Base-by-base conservation (phyloP, 1,140 invertebrate genomes). In the Meloidogyne floridensis region DNA sequence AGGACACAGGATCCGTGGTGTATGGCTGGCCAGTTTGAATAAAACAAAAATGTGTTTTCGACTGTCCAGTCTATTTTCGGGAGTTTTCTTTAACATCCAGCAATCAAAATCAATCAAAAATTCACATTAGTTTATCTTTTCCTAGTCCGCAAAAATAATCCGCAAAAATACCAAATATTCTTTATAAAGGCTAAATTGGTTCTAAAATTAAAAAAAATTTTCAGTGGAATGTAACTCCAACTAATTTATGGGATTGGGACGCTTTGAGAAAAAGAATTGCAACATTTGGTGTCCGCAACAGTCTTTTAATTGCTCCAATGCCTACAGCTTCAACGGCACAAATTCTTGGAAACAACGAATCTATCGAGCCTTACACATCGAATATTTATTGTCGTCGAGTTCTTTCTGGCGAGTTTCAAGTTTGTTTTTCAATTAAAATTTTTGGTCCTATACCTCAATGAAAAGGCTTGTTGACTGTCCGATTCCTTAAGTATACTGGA, bases 281-380 rank as follows among this genome's bases (percentile, higher is more conserved):
- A 10, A 93, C 95, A 90, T 92, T 96, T 92, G 98, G 98, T 43
- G 92, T 99, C 0, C 92, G 97, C 73, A 99, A 99, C 92, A 97
- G 95, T 15, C 91, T 99, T 9, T 91, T 99, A 3, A 85, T 99
- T 73, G 96, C 98, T 0, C 96, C 97, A 1, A 99, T 99, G 97
- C 98, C 97, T 2, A 99, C 97, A 11, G 97, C 97, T 13, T 98
- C 96, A 2, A 99, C 98, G 0, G 97, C 98, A 7, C 97, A 99
- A 92, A 99, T 99, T 89, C 92, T 99, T 53, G 98, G 97, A 13
- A 99, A 99, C 88, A 99, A 99, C 91, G 97, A 99, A 91, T 95
- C 95, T 0, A 95, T 98, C 89, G 98, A 99, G 91, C 95, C 97
- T 0, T 99, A 98, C 90, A 99, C 96, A 0, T 97, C 94, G 18